These are phyloP conservation scores for Cyrtonyx montezumae DNA, from an alignment of 2,113 vertebrate species.

Conservation along the genomic window DNA sequence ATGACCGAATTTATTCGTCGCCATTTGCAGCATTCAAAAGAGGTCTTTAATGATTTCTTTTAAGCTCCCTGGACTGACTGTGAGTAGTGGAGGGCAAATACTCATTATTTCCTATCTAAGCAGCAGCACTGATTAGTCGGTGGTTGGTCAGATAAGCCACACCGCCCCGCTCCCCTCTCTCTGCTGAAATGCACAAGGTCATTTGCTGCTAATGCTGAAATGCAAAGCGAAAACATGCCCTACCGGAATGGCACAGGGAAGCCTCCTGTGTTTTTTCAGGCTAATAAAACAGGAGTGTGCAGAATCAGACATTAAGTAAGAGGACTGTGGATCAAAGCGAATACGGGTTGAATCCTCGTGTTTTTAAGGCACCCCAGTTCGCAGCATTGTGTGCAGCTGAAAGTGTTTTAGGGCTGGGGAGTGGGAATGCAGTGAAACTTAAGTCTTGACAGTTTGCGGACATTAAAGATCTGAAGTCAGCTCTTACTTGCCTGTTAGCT, in stretches of 20 bases:
- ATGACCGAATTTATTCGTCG: slow-evolving; percentile 25
- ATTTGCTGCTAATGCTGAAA: slow-evolving; percentile 2
- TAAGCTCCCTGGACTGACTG: slow-evolving; percentile 48
- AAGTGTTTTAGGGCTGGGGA: neutral
- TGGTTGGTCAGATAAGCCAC: slow-evolving; percentile 59
- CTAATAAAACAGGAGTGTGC: neutral
- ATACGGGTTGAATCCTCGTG: neutral
- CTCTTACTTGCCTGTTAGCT: slow-evolving; percentile 51
- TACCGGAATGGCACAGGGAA: neutral
- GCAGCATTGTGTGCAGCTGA: neutral
- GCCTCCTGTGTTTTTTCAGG: neutral
- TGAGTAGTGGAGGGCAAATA: slow-evolving; percentile 29
- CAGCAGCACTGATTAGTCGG: slow-evolving; percentile 28
- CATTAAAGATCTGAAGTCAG: slow-evolving; percentile 54
- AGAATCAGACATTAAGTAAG: neutral
- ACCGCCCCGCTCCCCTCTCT: neutral
- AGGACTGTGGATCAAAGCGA: neutral
- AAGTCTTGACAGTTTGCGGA: slow-evolving; percentile 51
- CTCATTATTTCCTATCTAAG: slow-evolving; percentile 59
- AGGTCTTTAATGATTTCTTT: slow-evolving; percentile 61
- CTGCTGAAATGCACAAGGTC: slow-evolving; percentile 45
- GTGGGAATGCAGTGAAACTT: slow-evolving; percentile 29
- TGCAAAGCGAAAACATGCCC: neutral
- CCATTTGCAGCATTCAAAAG: slow-evolving; percentile 14
- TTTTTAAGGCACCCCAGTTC: neutral